Conservation (phyloP, 2,888 invertebrate genomes). For the Schizaphis graminum region DNA sequence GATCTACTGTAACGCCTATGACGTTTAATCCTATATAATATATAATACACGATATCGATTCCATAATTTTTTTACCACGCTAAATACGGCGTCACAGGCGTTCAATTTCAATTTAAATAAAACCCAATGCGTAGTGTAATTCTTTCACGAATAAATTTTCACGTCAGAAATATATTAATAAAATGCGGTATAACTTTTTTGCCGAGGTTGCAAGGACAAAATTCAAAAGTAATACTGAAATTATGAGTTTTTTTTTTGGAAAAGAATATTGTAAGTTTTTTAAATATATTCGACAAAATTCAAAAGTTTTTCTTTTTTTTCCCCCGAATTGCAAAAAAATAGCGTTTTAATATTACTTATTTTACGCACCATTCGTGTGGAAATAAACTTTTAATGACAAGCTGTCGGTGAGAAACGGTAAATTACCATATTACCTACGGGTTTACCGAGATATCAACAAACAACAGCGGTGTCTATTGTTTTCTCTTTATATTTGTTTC, state of each 20-base stretch:
- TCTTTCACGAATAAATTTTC: constrained; percentile 27
- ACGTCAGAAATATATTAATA: constrained; percentile 50
- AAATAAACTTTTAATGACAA: constrained; percentile 66
- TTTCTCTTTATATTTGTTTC: not conserved
- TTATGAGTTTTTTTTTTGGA: constrained; percentile 9
- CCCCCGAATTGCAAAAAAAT: constrained; percentile 29
- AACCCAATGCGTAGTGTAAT: not conserved
- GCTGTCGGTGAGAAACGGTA: constrained; percentile 53
- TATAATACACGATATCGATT: not conserved
- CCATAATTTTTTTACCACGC: not conserved
- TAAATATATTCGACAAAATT: constrained; percentile 51
- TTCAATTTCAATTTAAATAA: constrained; percentile 20
- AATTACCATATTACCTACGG: constrained; percentile 61
- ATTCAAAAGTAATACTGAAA: constrained; percentile 55
- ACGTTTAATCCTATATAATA: not conserved
- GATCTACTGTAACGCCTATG: not conserved
- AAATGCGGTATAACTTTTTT: constrained; percentile 34
- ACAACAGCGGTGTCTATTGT: constrained; percentile 32
- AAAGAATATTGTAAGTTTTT: constrained; percentile 47
- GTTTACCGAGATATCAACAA: constrained; percentile 28
- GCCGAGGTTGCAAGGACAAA: constrained; percentile 34
- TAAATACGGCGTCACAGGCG: not conserved
- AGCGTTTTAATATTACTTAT: constrained; percentile 64
- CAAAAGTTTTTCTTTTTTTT: constrained; percentile 28
- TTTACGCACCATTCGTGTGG: constrained; percentile 55